phyloP scores from a whole-genome alignment of 1,140 invertebrate species.

The Laodelphax striatellus region DNA sequence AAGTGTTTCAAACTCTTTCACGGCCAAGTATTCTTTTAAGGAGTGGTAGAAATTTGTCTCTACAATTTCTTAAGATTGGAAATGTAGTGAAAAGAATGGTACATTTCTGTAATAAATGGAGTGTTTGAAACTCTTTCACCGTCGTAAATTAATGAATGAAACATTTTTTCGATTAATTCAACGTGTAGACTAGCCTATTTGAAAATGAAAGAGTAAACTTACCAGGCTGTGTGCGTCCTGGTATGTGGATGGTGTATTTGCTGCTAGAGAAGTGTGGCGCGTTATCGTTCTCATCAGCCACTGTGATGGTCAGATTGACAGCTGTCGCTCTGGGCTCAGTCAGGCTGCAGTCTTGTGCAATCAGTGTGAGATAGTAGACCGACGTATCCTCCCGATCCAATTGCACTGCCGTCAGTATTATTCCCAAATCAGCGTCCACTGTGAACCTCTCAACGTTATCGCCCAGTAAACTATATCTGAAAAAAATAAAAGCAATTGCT shows the following conservation, averaged over 20 bases:
- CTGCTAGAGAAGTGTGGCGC: constrained; percentile 60
- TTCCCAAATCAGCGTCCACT: constrained; percentile 60
- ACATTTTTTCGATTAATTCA: too few relatives aligned
- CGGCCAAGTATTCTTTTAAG: too few relatives aligned
- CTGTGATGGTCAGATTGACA: constrained; percentile 66
- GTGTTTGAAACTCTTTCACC: too few relatives aligned
- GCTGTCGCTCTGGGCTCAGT: constrained; percentile 65
- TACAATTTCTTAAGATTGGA: too few relatives aligned
- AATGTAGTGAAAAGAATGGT: too few relatives aligned
- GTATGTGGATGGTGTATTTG: constrained; percentile 62
- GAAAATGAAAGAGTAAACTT: constrained; percentile 18
- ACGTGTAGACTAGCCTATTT: too few relatives aligned
- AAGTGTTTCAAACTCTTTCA: too few relatives aligned
- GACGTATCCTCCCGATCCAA: constrained; percentile 70
- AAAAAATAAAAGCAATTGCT: constrained; percentile 8
- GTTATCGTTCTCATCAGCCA: constrained; percentile 82
- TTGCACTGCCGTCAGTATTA: constrained; percentile 53
- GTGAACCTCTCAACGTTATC: constrained; percentile 63
- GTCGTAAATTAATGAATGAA: not conserved
- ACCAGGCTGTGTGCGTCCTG: constrained; percentile 59
- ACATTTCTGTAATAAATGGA: too few relatives aligned
- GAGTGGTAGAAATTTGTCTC: too few relatives aligned
- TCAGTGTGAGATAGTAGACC: constrained; percentile 65
- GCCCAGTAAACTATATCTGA: constrained; percentile 63
- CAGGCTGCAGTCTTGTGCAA: constrained; percentile 76